A percentile compares a stretch with the other conserved stretches of the same genome.
These are phyloP conservation scores for Polymixis lichenea DNA, from an alignment of 2,888 invertebrate species.

Conservation along the genomic window DNA sequence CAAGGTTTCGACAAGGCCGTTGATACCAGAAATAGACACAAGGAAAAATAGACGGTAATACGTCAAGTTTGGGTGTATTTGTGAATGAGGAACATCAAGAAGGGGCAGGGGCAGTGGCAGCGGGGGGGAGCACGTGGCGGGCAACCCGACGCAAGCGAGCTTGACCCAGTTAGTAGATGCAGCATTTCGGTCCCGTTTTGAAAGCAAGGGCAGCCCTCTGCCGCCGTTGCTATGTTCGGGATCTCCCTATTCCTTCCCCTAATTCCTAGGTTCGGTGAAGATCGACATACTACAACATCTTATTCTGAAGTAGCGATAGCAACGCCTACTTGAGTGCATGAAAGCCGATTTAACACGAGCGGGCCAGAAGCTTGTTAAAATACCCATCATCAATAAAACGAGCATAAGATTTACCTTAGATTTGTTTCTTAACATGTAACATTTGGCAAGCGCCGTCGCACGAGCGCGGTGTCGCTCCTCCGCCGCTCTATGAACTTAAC, in stretches of 20 bases:
- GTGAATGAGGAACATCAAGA: constrained; percentile 55
- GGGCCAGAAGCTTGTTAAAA: constrained; percentile 24
- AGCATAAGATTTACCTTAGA: constrained; percentile 57
- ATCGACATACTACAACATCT: constrained; percentile 23
- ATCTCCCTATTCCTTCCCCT: constrained; percentile 59
- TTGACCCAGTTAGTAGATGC: constrained; percentile 89
- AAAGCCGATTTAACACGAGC: constrained; percentile 1
- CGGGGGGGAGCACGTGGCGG: constrained; percentile 82
- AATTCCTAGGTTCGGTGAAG: constrained; percentile 68
- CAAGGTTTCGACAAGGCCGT: constrained; percentile 79
- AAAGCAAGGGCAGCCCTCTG: constrained; percentile 83
- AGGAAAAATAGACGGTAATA: constrained; percentile 74
- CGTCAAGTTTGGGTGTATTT: constrained; percentile 67
- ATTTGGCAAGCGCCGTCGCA: constrained; percentile 73
- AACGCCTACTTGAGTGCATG: constrained; percentile 11
- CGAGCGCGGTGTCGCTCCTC: constrained; percentile 50
- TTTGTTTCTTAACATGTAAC: constrained; percentile 69
- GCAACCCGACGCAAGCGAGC: constrained; percentile 85
- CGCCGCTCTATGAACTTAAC: constrained; percentile 37
- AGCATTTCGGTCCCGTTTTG: constrained; percentile 86
- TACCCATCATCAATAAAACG: constrained; percentile 37
- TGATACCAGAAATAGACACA: constrained; percentile 65
- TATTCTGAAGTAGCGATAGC: constrained; percentile 29
- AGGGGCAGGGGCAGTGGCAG: constrained; percentile 61
- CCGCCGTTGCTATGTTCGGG: constrained; percentile 69